A percentile compares a stretch with the other conserved stretches of the same genome.
Conservation (phyloP, 1,140 invertebrate species). For the Drosophila bipectinata region DNA sequence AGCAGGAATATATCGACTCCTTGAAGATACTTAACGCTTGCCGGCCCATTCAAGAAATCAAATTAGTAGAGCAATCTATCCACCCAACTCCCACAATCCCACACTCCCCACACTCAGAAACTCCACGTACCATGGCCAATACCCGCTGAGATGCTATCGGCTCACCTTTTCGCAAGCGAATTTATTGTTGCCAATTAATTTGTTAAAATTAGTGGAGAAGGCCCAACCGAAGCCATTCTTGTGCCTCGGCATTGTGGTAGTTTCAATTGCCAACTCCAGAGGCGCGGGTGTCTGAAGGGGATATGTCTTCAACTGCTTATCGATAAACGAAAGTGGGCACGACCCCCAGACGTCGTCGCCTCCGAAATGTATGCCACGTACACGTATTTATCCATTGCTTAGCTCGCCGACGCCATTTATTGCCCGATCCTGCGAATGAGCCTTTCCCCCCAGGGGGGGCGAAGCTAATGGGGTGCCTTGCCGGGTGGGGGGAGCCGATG, state of each 20-base stretch:
- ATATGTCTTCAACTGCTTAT: constrained; percentile 69
- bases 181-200: constrained; percentile 83
- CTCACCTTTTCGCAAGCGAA: constrained; percentile 74
- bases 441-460: constrained; percentile 1
- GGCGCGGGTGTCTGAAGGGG: not conserved
- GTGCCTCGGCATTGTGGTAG: constrained; percentile 57
- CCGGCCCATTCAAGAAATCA: constrained; percentile 71
- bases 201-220: constrained; percentile 78
- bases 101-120: not conserved
- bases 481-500: not conserved
- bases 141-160: constrained; percentile 61
- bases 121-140: not conserved
- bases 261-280: constrained; percentile 56
- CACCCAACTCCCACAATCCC: not conserved
- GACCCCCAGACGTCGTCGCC: constrained; percentile 48
- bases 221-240: constrained; percentile 22
- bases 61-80: constrained; percentile 76
- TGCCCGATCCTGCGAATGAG: constrained; percentile 36
- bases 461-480: constrained; percentile 14
- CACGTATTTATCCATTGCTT: constrained; percentile 82
- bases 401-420: constrained; percentile 74
- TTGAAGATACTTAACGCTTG: constrained; percentile 61
- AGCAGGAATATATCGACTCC: constrained; percentile 53
- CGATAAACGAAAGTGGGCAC: constrained; percentile 63
- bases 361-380: constrained; percentile 78